Percentiles rank a stretch among this genome's conserved stretches.
phyloP scores from a whole-genome alignment of 2,888 invertebrate genomes.

The Conus canariensis region DNA sequence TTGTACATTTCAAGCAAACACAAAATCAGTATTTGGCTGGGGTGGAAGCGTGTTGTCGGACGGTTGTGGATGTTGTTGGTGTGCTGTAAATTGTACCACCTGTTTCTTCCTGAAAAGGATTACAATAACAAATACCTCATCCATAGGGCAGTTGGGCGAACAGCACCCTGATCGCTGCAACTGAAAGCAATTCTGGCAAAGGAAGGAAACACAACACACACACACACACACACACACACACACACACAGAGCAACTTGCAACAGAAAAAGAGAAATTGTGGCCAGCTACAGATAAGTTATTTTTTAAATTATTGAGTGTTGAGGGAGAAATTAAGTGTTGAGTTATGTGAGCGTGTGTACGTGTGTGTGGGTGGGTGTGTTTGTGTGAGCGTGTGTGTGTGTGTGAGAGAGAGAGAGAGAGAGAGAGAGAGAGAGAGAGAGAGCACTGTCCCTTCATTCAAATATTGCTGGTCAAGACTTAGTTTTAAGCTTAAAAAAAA shows the following conservation, averaged over 20 bases:
- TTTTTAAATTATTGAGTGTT: too few relatives aligned
- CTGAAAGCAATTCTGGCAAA: slow-evolving; percentile 14
- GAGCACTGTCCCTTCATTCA: too few relatives aligned
- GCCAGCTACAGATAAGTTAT: too few relatives aligned
- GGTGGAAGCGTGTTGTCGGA: not conserved
- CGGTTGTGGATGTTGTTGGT: not conserved
- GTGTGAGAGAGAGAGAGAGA: not conserved
- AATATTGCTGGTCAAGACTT: not conserved
- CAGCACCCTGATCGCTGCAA: not conserved
- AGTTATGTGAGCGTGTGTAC: not conserved
- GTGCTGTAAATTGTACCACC: not conserved
- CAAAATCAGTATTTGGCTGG: slow-evolving; percentile 28
- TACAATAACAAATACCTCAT: slow-evolving; percentile 35
- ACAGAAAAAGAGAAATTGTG: not conserved
- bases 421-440: too few relatives aligned
- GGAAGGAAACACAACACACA: too few relatives aligned
- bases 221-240: not conserved
- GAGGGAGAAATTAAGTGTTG: too few relatives aligned
- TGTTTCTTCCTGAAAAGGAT: not conserved
- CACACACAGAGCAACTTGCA: not conserved
- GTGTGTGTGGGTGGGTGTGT: not conserved
- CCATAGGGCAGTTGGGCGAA: slow-evolving; percentile 34
- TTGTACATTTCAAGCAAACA: not conserved
- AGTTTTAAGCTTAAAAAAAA: not conserved
- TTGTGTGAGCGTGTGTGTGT: not conserved